Evolutionary conservation across 2,113 vertebrate genomes (phyloP).

Genomic region (Odocoileus virginianus): DNA sequence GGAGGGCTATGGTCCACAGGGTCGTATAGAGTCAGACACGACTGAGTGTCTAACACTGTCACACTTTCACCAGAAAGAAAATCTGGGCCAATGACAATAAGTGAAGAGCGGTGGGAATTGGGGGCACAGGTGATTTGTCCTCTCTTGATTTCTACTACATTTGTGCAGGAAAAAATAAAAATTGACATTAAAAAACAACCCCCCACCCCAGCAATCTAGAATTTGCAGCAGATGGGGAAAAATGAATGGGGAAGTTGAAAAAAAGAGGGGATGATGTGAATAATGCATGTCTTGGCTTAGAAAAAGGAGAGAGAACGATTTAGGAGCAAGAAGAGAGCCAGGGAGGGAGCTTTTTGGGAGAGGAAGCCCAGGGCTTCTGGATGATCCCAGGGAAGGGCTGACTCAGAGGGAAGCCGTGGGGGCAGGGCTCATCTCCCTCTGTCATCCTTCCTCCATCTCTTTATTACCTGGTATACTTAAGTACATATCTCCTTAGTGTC

Average conservation of each 20-base stretch:
- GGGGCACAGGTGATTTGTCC: not conserved
- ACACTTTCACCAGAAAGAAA: not conserved
- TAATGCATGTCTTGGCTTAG: not conserved
- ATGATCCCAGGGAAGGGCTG: not conserved
- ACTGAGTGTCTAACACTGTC: not conserved
- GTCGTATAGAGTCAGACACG: not conserved
- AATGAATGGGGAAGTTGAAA: not conserved
- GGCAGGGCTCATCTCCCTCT: not conserved
- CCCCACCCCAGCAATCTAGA: not conserved
- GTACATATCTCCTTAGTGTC: not conserved
- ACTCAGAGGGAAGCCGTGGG: not conserved
- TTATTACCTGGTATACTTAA: slow-evolving; percentile 46
- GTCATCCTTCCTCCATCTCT: slow-evolving; percentile 36
- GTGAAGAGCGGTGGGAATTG: not conserved
- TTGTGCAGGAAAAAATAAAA: not conserved
- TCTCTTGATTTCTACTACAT: not conserved
- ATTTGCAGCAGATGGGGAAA: not conserved
- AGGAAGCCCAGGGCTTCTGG: not conserved
- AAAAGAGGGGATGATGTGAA: not conserved
- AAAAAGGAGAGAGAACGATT: not conserved
- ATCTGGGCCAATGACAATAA: not conserved
- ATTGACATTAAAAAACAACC: not conserved
- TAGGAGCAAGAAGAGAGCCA: not conserved
- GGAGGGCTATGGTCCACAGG: not conserved
- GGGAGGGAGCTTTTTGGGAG: not conserved